Conservation (phyloP, 2,888 invertebrate genomes). For the Isotomurus palustris region DNA sequence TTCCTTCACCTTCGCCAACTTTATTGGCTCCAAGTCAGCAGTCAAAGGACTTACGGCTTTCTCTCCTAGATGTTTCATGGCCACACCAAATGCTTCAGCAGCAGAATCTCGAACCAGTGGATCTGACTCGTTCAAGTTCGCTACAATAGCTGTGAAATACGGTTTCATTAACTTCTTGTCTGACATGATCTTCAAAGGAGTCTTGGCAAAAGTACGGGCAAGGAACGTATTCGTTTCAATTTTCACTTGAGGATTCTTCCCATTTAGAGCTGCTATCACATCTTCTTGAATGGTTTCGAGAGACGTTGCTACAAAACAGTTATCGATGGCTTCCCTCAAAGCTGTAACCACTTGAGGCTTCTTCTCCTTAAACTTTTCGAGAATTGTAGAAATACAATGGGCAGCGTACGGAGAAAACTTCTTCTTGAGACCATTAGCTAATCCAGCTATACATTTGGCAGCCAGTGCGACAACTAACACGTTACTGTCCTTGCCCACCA, state of each 20-base stretch:
- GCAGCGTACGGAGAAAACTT: slow-evolving; percentile 79
- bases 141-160: slow-evolving; percentile 70
- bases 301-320: slow-evolving; percentile 73
- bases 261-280: slow-evolving; percentile 75
- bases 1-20: slow-evolving; percentile 90
- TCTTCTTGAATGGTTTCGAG: slow-evolving; percentile 82
- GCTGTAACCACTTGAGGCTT: slow-evolving; percentile 83
- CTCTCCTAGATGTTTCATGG: slow-evolving; percentile 89
- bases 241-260: slow-evolving; percentile 87
- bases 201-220: slow-evolving; percentile 73
- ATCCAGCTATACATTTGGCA: slow-evolving; percentile 71
- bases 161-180: slow-evolving; percentile 87
- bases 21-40: slow-evolving; percentile 80
- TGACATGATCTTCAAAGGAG: slow-evolving; percentile 63
- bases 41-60: slow-evolving; percentile 80
- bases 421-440: slow-evolving; percentile 82
- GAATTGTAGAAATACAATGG: slow-evolving; percentile 66
- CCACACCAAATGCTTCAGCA: slow-evolving; percentile 87
- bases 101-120: slow-evolving; percentile 87
- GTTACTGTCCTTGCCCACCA: slow-evolving; percentile 90
- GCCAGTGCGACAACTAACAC: slow-evolving; percentile 86
- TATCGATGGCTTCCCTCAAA: slow-evolving; percentile 84
- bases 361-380: slow-evolving; percentile 98
- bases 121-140: slow-evolving; percentile 76
- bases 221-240: slow-evolving; percentile 81